Percentiles rank a stretch among this genome's conserved stretches.
Conservation (phyloP, 2,113 vertebrate species). For the Proterorhinus semilunaris region DNA sequence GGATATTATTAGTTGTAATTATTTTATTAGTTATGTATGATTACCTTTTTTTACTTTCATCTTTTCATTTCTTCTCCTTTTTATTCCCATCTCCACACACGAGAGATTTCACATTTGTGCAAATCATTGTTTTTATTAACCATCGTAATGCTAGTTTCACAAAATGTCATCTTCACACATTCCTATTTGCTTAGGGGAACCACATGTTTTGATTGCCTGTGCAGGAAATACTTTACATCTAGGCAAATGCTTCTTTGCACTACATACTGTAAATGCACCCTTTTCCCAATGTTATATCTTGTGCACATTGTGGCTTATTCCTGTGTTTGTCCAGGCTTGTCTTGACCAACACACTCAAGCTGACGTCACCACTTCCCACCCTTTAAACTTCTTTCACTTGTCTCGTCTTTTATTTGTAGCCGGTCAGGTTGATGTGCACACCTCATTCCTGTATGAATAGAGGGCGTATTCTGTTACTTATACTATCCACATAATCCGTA, state of each 20-base stretch:
- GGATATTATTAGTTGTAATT: too few species aligned
- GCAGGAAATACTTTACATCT: not conserved
- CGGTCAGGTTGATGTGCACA: slow-evolving; percentile 47
- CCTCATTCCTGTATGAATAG: slow-evolving; percentile 29
- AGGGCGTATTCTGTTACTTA: slow-evolving; percentile 19
- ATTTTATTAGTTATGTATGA: too few species aligned
- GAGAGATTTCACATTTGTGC: not conserved
- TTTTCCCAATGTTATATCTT: slow-evolving; percentile 3
- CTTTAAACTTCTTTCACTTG: slow-evolving; percentile 12
- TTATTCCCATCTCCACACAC: not conserved
- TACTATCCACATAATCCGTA: not conserved
- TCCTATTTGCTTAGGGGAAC: slow-evolving; percentile 8
- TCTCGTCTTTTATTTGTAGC: slow-evolving; percentile 37
- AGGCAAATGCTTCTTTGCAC: too few species aligned
- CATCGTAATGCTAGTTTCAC: not conserved
- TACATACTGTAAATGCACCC: too few species aligned
- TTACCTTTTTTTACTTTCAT: too few species aligned
- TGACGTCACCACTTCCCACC: slow-evolving; percentile 15
- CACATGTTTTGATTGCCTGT: not conserved
- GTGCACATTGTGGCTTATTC: slow-evolving; percentile 10
- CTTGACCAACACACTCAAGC: slow-evolving; percentile 30
- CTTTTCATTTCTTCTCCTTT: not conserved
- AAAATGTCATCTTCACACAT: not conserved
- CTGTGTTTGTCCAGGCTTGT: slow-evolving; percentile 43
- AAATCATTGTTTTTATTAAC: too few species aligned